These are phyloP conservation scores for Fistularia commersonii DNA, from an alignment of 2,797 vertebrate species.

Conservation along the genomic window DNA sequence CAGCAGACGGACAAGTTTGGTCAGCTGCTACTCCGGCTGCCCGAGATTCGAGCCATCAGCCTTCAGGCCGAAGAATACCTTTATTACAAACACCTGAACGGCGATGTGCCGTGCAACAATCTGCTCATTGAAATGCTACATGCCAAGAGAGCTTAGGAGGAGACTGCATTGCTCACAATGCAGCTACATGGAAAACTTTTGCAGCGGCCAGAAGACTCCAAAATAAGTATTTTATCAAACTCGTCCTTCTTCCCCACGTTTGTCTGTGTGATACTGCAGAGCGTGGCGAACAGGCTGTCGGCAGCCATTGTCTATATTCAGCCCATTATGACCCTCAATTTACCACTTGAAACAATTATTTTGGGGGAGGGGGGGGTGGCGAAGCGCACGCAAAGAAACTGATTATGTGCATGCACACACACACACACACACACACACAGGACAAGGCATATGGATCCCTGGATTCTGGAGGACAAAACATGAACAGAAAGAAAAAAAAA, in stretches of 20 bases:
- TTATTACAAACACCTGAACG: slow-evolving; percentile 98
- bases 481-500: too few relatives aligned
- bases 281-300: too few relatives aligned
- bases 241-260: slow-evolving; percentile 32
- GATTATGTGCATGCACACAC: slow-evolving; percentile 26
- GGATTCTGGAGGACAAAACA: too few relatives aligned
- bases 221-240: slow-evolving; percentile 33
- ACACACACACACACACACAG: slow-evolving; percentile 9
- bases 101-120: slow-evolving; percentile 99
- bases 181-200: slow-evolving; percentile 31
- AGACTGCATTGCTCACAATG: slow-evolving; percentile 15
- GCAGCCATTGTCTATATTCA: slow-evolving; percentile 28
- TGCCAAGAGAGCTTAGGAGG: slow-evolving; percentile 88
- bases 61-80: slow-evolving; percentile 98
- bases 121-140: slow-evolving; percentile 99
- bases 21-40: slow-evolving; percentile 92
- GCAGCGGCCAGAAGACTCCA: slow-evolving; percentile 33
- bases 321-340: slow-evolving; percentile 25
- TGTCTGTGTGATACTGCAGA: slow-evolving; percentile 13
- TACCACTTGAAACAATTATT: slow-evolving; percentile 15
- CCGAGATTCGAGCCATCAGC: slow-evolving; percentile 96
- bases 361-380: slow-evolving; percentile 11
- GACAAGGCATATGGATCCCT: slow-evolving; percentile 40
- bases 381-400: slow-evolving; percentile 20
- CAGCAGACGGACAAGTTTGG: slow-evolving; percentile 97